phyloP scores from a whole-genome alignment of 2,797 vertebrate genomes.

The Liparis tanakae region DNA sequence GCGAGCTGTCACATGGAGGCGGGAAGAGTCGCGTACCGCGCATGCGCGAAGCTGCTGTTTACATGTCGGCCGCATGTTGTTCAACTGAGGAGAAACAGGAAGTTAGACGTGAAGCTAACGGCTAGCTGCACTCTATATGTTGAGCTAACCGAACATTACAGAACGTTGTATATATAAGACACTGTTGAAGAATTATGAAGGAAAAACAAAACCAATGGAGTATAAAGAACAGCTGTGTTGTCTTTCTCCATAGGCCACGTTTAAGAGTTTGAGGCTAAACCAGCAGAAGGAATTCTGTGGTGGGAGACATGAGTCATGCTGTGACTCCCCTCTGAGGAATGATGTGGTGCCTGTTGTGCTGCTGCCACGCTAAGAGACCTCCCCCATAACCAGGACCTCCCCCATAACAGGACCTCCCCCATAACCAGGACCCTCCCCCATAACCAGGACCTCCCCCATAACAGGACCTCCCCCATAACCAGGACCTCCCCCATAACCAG shows the following conservation, averaged over 20 bases:
- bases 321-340: slow-evolving; percentile 20
- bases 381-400: too few species aligned
- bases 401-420: too few species aligned
- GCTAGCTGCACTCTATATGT: neutral
- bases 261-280: slow-evolving; percentile 7
- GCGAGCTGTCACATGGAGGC: slow-evolving; percentile 31
- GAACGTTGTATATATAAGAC: too few species aligned
- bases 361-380: neutral
- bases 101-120: neutral
- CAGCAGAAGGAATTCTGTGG: slow-evolving; percentile 58
- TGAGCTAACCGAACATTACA: neutral
- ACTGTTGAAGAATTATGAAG: too few species aligned
- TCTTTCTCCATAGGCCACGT: neutral
- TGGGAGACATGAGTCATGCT: slow-evolving; percentile 76
- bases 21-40: neutral
- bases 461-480: too few species aligned
- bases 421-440: too few species aligned
- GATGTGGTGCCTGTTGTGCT: slow-evolving; percentile 22
- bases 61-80: neutral
- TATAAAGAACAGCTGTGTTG: neutral
- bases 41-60: neutral
- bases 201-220: too few species aligned
- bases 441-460: too few species aligned
- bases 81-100: neutral
- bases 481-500: too few species aligned